phyloP scores from a whole-genome alignment of 1,140 invertebrate species.

The Oscheius sp. region DNA sequence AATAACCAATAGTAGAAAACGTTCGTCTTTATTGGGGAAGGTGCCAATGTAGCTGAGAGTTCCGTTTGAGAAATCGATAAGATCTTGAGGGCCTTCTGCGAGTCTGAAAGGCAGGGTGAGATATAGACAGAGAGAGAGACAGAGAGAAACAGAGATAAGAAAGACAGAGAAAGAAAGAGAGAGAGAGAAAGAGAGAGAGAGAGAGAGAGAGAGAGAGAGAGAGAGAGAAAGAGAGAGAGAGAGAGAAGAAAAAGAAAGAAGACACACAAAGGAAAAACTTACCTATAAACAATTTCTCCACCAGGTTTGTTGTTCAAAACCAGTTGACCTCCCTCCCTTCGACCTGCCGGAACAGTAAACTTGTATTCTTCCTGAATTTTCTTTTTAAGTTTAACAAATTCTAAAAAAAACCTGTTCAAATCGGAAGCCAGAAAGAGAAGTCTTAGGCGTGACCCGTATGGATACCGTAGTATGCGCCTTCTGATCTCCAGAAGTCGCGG shows the following conservation, averaged over 20 bases:
- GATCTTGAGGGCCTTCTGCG: neutral
- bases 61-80: neutral
- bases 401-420: neutral
- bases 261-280: too few relatives aligned
- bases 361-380: neutral
- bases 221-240: neutral
- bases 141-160: neutral
- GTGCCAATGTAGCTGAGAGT: neutral
- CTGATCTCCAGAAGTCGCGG: neutral
- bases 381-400: neutral
- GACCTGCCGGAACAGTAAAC: neutral
- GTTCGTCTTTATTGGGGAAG: neutral
- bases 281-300: neutral
- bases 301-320: neutral
- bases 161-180: neutral
- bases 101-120: neutral
- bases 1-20: neutral
- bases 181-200: neutral
- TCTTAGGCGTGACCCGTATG: neutral
- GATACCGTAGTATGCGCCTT: neutral
- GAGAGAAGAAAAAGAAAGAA: too few relatives aligned
- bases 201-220: neutral
- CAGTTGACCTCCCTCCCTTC: neutral
- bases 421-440: neutral
- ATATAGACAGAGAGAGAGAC: neutral